Conservation (phyloP, 2,888 invertebrate species). For the Amphipoea lucens region DNA sequence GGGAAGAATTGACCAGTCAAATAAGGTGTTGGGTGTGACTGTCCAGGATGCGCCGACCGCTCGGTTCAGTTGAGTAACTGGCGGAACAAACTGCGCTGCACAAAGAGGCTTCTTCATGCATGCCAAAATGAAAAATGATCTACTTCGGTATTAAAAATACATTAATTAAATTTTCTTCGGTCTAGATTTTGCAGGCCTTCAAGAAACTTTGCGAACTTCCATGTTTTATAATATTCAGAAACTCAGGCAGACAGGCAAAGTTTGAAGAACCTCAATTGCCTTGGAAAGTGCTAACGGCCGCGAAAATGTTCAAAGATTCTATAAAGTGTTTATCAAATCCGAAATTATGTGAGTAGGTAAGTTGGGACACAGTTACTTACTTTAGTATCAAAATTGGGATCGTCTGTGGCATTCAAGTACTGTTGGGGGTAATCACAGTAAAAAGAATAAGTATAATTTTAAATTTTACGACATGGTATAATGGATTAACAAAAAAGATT, state of each 20-base stretch:
- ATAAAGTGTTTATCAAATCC: background rate
- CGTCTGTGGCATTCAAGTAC: background rate
- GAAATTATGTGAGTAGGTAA: background rate
- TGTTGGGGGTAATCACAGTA: too few relatives aligned
- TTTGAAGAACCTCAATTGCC: background rate
- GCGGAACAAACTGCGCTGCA: too few relatives aligned
- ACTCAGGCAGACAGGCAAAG: background rate
- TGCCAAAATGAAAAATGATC: too few relatives aligned
- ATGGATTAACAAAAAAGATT: too few relatives aligned
- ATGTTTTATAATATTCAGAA: slow-evolving; percentile 10
- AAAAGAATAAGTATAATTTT: too few relatives aligned
- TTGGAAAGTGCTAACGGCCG: background rate
- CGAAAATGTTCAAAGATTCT: background rate
- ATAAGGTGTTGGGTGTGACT: too few relatives aligned
- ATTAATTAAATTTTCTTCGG: background rate
- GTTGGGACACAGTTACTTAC: background rate
- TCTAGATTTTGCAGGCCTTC: background rate
- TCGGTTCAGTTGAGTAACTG: too few relatives aligned
- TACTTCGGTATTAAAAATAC: background rate
- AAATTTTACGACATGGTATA: too few relatives aligned
- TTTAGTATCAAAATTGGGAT: background rate
- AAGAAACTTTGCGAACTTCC: slow-evolving; percentile 1
- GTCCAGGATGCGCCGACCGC: too few relatives aligned
- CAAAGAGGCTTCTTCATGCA: too few relatives aligned
- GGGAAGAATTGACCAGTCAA: too few relatives aligned